These are phyloP conservation scores for Chiloscyllium plagiosum DNA, from an alignment of 2,113 vertebrate genomes.

Conservation along the genomic window DNA sequence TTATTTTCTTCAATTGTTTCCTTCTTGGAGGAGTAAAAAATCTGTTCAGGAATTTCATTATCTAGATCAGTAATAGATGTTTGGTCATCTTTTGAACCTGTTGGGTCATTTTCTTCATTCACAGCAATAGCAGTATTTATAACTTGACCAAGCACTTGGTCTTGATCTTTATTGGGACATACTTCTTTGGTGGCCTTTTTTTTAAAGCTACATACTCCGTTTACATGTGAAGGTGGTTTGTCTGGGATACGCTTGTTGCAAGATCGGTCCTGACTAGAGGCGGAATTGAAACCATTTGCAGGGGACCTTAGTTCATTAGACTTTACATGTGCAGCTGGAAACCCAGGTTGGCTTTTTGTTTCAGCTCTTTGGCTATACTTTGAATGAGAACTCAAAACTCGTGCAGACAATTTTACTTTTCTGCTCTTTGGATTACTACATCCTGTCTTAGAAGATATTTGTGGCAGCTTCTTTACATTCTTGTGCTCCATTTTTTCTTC, in stretches of 20 bases:
- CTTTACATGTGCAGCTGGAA: not conserved
- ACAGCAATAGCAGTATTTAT: not conserved
- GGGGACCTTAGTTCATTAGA: not conserved
- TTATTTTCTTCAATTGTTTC: not conserved
- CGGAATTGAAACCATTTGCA: not conserved
- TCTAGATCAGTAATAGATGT: not conserved
- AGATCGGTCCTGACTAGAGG: not conserved
- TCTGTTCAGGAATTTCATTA: not conserved
- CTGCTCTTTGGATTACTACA: conserved; percentile 29
- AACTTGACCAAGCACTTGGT: not conserved
- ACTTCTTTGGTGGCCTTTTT: not conserved
- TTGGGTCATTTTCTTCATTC: not conserved
- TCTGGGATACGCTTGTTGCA: not conserved
- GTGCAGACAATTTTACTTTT: not conserved
- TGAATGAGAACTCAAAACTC: not conserved
- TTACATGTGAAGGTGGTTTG: not conserved
- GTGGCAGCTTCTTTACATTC: conserved; percentile 31
- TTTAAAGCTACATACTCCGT: not conserved
- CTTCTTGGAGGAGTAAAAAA: not conserved
- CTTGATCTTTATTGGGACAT: not conserved
- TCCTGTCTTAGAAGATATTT: not conserved
- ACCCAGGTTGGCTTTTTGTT: not conserved
- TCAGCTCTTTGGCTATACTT: not conserved
- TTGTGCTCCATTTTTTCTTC: conserved; percentile 36
- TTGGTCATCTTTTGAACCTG: not conserved